These are phyloP conservation scores for Malthinus flaveolus DNA, from an alignment of 2,888 invertebrate species.

Conservation along the genomic window DNA sequence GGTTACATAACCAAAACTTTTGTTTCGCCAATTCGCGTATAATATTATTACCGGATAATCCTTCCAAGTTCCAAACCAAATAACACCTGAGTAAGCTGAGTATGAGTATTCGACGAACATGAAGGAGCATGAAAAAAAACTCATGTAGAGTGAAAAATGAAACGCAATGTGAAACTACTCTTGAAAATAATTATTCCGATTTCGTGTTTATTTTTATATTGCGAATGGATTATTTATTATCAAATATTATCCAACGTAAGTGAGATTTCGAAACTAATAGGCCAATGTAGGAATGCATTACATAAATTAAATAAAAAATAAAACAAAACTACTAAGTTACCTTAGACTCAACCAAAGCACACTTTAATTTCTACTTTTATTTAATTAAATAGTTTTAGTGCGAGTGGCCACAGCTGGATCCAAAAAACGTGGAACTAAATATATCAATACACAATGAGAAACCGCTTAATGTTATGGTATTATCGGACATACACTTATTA, in stretches of 20 bases:
- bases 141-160: not conserved
- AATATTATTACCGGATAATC: too few species aligned
- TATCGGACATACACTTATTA: conserved; percentile 90
- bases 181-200: conserved; percentile 37
- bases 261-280: not conserved
- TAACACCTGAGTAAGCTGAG: too few species aligned
- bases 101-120: too few species aligned
- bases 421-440: conserved; percentile 53
- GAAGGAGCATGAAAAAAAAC: too few species aligned
- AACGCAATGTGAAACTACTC: conserved; percentile 21
- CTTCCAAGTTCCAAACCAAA: too few species aligned
- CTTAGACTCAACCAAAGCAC: not conserved
- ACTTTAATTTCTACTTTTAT: not conserved
- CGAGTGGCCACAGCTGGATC: conserved; percentile 68
- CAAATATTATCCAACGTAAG: conserved; percentile 48
- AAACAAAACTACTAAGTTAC: too few species aligned
- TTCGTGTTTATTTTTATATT: conserved; percentile 53
- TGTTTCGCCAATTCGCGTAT: too few species aligned
- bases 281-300: too few species aligned
- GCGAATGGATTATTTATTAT: conserved; percentile 82
- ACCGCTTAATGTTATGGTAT: conserved; percentile 74
- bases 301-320: too few species aligned
- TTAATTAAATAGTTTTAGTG: conserved; percentile 60
- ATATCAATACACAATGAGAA: conserved; percentile 51
- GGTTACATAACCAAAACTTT: too few species aligned